Conservation (phyloP, 2,797 vertebrate species). For the Coccyzus lansbergi region DNA sequence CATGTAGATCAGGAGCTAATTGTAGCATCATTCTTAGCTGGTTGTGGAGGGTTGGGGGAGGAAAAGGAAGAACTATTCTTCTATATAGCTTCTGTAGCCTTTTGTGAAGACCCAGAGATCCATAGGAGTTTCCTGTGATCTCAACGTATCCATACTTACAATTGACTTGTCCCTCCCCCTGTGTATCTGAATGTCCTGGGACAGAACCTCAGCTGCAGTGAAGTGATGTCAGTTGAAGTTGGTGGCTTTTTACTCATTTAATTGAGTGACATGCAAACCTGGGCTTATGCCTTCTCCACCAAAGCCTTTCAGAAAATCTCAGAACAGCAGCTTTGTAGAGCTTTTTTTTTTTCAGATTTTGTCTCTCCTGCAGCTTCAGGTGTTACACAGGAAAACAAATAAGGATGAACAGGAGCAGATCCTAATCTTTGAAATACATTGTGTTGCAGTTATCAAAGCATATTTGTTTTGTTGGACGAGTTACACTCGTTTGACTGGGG, state of each 20-base stretch:
- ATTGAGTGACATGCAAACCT: conserved; percentile 1
- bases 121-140: conserved; percentile 21
- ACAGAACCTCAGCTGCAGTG: not conserved
- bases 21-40: not conserved
- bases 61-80: conserved; percentile 49
- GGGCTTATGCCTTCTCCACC: not conserved
- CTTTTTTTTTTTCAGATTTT: not conserved
- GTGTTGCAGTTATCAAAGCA: not conserved
- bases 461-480: not conserved
- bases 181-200: not conserved
- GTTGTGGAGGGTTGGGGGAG: not conserved
- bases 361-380: not conserved
- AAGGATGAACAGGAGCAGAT: not conserved
- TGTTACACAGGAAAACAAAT: not conserved
- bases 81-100: conserved; percentile 24
- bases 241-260: not conserved
- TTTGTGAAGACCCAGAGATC: conserved; percentile 25
- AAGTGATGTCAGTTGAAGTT: not conserved
- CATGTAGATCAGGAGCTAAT: not conserved
- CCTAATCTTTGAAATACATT: not conserved
- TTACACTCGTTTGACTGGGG: not conserved
- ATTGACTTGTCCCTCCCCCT: conserved; percentile 2
- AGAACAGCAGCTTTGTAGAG: not conserved
- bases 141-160: not conserved
- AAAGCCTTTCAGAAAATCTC: not conserved